Percentiles rank a stretch among this genome's conserved stretches.
Evolutionary conservation across 1,140 invertebrate species (phyloP).

Genomic region (Papilio dardanus): DNA sequence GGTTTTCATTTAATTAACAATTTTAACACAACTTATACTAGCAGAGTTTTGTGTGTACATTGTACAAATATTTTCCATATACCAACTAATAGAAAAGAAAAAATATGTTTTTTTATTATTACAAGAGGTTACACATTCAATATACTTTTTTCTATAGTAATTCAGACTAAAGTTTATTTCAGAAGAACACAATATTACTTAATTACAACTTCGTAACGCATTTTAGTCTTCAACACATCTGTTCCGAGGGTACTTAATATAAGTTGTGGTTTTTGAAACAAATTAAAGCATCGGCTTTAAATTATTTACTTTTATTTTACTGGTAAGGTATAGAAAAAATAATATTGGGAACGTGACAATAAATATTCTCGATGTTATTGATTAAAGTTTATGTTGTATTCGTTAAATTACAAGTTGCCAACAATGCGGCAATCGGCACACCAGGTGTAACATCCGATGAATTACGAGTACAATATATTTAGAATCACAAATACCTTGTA

Average conservation of each 20-base stretch:
- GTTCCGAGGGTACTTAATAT: too few species aligned
- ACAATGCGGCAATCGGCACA: background rate
- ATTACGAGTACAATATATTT: background rate
- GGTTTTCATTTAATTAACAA: too few species aligned
- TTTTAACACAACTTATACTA: background rate
- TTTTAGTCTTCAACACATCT: background rate
- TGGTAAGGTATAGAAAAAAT: background rate
- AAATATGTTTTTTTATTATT: background rate
- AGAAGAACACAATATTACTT: background rate
- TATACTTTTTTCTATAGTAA: background rate
- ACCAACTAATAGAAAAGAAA: background rate
- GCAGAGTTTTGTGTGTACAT: background rate
- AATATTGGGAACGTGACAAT: background rate
- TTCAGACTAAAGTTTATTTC: too few species aligned
- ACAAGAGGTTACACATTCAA: background rate
- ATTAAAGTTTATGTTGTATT: background rate
- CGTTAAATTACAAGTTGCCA: background rate
- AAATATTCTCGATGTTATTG: conserved; percentile 11
- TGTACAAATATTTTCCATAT: background rate
- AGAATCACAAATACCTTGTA: conserved; percentile 26
- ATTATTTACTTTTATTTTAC: background rate
- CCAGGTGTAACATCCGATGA: background rate
- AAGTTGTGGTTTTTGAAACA: background rate
- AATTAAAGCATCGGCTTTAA: background rate
- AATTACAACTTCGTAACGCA: background rate